Evolutionary conservation across 2,113 vertebrate genomes (phyloP).

Genomic region (Cheirogaleus medius): DNA sequence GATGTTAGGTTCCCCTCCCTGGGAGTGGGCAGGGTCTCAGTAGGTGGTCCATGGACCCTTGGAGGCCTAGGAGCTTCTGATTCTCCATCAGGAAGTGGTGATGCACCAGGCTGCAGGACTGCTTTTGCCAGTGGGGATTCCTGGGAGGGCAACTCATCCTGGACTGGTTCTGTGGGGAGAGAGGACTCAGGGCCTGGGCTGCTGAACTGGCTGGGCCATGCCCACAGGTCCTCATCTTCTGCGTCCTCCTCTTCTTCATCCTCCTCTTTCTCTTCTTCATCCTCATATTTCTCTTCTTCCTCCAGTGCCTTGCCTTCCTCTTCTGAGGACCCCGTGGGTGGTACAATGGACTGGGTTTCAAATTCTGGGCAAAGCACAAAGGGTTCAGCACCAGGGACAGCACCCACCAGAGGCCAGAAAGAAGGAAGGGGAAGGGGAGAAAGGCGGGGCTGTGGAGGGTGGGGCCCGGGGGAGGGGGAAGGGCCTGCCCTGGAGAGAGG

Average conservation of each 20-base stretch:
- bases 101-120: neutral
- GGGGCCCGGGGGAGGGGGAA: neutral
- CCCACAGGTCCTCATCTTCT: slow-evolving; percentile 59
- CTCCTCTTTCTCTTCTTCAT: slow-evolving; percentile 30
- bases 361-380: slow-evolving; percentile 66
- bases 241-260: slow-evolving; percentile 45
- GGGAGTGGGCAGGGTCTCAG: slow-evolving; percentile 21
- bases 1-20: slow-evolving; percentile 25
- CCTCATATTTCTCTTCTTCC: slow-evolving; percentile 22
- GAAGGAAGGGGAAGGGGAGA: neutral
- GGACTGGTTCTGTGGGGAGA: neutral
- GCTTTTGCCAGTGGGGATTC: neutral
- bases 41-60: slow-evolving; percentile 44
- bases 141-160: slow-evolving; percentile 29
- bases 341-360: slow-evolving; percentile 48
- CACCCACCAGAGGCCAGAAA: accelerated
- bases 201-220: slow-evolving; percentile 59
- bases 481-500: neutral
- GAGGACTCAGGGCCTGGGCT: neutral
- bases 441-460: neutral
- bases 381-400: slow-evolving; percentile 78
- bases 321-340: slow-evolving; percentile 54
- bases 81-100: slow-evolving; percentile 49
- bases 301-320: slow-evolving; percentile 6
- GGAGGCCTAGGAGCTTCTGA: slow-evolving; percentile 77